A percentile compares a stretch with the other conserved stretches of the same genome.
phyloP scores from a whole-genome alignment of 2,888 invertebrate species.

The Drosophila sordidapex region DNA sequence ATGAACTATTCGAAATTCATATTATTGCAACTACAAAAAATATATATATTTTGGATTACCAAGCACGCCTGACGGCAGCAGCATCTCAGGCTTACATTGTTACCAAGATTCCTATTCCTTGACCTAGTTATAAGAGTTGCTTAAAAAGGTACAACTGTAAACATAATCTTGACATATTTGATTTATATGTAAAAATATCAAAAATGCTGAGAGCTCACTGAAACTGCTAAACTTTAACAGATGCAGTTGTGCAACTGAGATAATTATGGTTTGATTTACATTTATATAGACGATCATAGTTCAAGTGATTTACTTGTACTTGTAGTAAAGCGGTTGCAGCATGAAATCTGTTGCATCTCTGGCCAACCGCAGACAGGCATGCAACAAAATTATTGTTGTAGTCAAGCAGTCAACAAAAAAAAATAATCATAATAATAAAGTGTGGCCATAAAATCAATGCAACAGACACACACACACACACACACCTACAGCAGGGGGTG shows the following conservation, averaged over 20 bases:
- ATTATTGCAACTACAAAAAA: neutral
- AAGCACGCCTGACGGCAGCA: neutral
- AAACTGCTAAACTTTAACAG: neutral
- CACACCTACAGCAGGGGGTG: neutral
- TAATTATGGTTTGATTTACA: neutral
- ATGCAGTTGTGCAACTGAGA: neutral
- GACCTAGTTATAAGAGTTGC: neutral
- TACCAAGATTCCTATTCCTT: neutral
- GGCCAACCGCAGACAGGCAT: constrained; percentile 66
- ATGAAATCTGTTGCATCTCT: constrained; percentile 54
- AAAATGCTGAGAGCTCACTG: neutral
- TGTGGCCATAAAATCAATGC: constrained; percentile 74
- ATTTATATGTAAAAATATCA: neutral
- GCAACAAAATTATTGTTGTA: constrained; percentile 63
- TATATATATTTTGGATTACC: neutral
- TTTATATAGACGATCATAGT: constrained; percentile 6
- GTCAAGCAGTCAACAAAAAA: constrained; percentile 36
- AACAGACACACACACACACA: constrained; percentile 15
- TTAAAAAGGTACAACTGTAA: neutral
- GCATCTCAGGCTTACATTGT: neutral
- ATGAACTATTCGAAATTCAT: neutral
- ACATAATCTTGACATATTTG: neutral
- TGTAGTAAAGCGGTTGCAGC: neutral
- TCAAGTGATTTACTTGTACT: constrained; percentile 35
- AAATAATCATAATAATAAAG: constrained; percentile 46